Percentiles rank a stretch among this genome's conserved stretches.
Evolutionary conservation across 2,113 vertebrate genomes (phyloP).

Genomic region (Pollimyrus isidori): DNA sequence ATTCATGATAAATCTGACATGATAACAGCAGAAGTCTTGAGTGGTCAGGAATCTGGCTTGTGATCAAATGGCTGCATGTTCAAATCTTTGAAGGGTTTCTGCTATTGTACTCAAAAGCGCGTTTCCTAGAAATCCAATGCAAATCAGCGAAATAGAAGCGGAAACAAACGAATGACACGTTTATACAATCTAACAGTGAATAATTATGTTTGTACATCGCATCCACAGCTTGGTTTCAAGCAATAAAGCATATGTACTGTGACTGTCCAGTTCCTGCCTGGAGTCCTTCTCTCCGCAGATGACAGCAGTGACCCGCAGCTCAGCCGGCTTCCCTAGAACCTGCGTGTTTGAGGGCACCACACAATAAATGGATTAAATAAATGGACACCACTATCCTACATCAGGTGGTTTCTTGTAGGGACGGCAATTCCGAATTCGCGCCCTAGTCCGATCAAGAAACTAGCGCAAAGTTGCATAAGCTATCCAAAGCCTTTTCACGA

Average conservation of each 20-base stretch:
- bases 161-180: neutral
- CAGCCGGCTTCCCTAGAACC: neutral
- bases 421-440: neutral
- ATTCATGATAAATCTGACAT: neutral
- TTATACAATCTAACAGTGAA: neutral
- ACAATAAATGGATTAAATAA: neutral
- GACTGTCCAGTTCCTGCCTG: neutral
- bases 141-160: neutral
- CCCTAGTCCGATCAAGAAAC: neutral
- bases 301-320: neutral
- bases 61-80: neutral
- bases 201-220: neutral
- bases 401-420: neutral
- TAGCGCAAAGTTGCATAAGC: neutral
- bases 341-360: neutral
- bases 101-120: neutral
- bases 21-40: neutral
- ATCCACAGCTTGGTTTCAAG: neutral
- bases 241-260: neutral
- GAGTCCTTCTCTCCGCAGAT: neutral
- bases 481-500: neutral
- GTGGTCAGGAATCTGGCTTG: neutral
- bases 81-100: neutral
- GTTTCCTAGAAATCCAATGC: neutral
- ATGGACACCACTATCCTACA: neutral